Base-by-base conservation (phyloP, 2,797 vertebrate species). In the Halcyon badia region DNA sequence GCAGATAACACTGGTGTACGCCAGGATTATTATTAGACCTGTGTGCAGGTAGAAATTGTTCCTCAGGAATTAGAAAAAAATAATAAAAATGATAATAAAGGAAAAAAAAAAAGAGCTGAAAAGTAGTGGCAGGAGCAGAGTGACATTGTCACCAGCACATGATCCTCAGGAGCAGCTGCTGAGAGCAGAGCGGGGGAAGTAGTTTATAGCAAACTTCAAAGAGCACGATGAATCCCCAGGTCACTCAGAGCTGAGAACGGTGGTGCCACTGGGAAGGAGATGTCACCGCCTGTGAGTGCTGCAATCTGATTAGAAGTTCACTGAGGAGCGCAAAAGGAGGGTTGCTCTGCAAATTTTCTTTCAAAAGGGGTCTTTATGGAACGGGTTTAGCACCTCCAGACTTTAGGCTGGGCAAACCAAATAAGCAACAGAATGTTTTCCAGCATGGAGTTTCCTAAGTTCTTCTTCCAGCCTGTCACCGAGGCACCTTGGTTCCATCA, bases 121-220 rank as follows among this genome's bases (percentile, higher is more conserved):
- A 90, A 65, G 6, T 8, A 28, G n/a, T 44, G 73, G 52, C 77
- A 84, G 86, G 73, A 83, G 86, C 56, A 60, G 90, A 96, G 72
- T 37, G 71, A 68, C 84, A 70, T 56, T 65, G 78, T 89, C 95
- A 44, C 51, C 82, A 84, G 71, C 68, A 83, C 68, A 37, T 70
- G 93, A 97, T 87, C 81, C 77, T 58, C 86, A 35, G 89, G 83
- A 92, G 89, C 86, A 89, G 90, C 88, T 90, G 94, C 90, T 73
- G 52, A 0, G 26, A 91, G 64, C 2, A 35, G 66, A 89, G 86
- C 6, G 1, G 1, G 44, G 79, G 69, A 91, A 52, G 54, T 42
- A 70, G 51, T 72, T 96, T 30, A 48, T 0, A 71, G 35, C 44
- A 77, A 35, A 19, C 91, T 90, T 75, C 82, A 96, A 95, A 94